Percentiles rank a stretch among this genome's conserved stretches.
These are phyloP conservation scores for Oceanodroma leucorhoa DNA, from an alignment of 2,797 vertebrate genomes.

Conservation along the genomic window DNA sequence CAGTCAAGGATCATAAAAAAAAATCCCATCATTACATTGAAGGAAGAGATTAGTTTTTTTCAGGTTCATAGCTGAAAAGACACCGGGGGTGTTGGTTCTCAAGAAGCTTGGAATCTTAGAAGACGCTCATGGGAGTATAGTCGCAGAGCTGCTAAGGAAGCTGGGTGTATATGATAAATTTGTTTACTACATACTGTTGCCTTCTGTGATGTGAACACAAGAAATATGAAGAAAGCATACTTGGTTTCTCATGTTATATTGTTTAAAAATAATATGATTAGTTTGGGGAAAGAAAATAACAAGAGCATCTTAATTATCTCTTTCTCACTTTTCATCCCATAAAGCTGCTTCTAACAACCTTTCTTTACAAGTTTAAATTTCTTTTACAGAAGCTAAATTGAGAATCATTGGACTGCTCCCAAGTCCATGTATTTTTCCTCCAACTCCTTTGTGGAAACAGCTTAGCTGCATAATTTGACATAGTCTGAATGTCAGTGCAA, in stretches of 20 bases:
- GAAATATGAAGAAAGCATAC: not conserved
- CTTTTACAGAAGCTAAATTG: not conserved
- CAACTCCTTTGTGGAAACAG: not conserved
- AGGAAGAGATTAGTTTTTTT: not conserved
- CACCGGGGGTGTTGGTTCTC: not conserved
- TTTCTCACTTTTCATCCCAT: not conserved
- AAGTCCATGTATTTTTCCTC: not conserved
- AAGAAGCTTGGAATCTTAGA: not conserved
- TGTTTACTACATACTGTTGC: not conserved
- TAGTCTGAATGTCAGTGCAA: not conserved
- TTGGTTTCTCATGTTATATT: not conserved
- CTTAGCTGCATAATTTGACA: constrained; percentile 7
- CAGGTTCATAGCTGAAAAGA: not conserved
- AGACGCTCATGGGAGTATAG: rapidly evolving
- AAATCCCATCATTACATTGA: not conserved
- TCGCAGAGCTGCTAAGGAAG: not conserved
- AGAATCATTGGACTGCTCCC: not conserved
- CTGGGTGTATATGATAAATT: not conserved
- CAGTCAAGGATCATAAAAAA: not conserved
- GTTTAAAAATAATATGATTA: not conserved
- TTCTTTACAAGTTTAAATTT: not conserved
- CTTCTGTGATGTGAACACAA: not conserved
- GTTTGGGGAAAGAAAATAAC: not conserved
- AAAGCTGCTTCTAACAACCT: not conserved
- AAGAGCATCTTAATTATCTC: not conserved